These are phyloP conservation scores for Atopsyche davidsoni DNA, from an alignment of 1,140 invertebrate genomes.

Conservation along the genomic window DNA sequence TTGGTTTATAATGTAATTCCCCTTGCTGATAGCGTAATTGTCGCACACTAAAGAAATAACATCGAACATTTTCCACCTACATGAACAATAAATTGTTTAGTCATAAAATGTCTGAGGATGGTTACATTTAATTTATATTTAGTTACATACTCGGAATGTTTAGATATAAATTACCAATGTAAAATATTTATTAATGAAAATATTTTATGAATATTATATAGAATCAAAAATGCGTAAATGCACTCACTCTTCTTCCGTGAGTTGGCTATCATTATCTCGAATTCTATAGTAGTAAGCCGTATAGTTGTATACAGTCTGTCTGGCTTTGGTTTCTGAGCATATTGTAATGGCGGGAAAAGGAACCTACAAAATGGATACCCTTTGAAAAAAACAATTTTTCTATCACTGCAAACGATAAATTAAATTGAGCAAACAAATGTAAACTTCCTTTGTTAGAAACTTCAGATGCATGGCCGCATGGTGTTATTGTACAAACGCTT, in stretches of 20 bases:
- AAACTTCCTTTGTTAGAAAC: background rate
- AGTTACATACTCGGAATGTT: constrained; percentile 1
- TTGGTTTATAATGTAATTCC: constrained; percentile 34
- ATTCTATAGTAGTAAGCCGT: constrained; percentile 41
- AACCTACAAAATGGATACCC: constrained; percentile 35
- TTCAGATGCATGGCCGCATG: background rate
- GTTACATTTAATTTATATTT: background rate
- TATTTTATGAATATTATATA: constrained; percentile 1
- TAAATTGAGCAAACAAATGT: background rate
- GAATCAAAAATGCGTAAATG: too few relatives aligned
- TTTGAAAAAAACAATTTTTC: background rate
- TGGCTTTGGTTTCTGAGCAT: constrained; percentile 53
- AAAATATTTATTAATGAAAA: constrained; percentile 5
- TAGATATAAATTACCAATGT: constrained; percentile 7
- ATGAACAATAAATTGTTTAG: background rate
- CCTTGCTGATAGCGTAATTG: constrained; percentile 38
- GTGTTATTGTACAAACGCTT: background rate
- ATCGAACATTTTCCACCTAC: constrained; percentile 39
- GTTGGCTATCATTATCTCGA: constrained; percentile 33
- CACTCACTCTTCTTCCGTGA: constrained; percentile 50
- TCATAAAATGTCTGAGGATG: background rate
- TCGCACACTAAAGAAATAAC: constrained; percentile 49
- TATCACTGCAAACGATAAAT: background rate
- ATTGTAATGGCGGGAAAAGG: constrained; percentile 57
- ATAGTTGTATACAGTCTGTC: constrained; percentile 48